Conservation (phyloP, 2,113 vertebrate species). For the Abramis brama region DNA sequence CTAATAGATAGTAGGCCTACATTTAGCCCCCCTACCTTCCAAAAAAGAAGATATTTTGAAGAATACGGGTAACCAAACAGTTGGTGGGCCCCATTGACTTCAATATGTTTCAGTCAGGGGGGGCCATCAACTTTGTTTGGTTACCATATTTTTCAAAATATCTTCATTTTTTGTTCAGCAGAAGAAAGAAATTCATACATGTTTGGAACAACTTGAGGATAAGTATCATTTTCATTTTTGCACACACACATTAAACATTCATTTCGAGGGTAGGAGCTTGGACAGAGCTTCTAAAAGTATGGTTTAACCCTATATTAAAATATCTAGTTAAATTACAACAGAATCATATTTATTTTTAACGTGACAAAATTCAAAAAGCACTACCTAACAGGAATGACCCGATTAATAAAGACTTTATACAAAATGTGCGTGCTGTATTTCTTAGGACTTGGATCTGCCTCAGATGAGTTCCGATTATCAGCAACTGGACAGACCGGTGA, state of each 20-base stretch:
- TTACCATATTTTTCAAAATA: neutral
- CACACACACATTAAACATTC: neutral
- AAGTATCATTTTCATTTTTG: no score
- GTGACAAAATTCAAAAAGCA: neutral
- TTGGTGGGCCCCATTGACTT: no score
- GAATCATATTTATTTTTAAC: neutral
- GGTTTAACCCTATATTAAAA: neutral
- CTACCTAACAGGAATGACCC: no score
- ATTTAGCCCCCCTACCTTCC: no score
- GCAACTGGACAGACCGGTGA: slow-evolving; percentile 39
- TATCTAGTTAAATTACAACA: neutral
- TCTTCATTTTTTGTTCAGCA: neutral
- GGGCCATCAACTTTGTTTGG: neutral
- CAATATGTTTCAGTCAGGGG: no score
- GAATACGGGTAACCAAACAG: neutral
- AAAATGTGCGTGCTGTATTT: neutral
- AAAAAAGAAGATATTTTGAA: neutral
- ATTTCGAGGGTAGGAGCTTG: neutral
- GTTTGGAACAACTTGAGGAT: neutral
- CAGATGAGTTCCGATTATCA: slow-evolving; percentile 35
- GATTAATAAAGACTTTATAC: neutral
- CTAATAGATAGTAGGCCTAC: neutral
- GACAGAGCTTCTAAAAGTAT: neutral
- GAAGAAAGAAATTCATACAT: neutral
- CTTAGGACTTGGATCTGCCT: slow-evolving; percentile 33